Evolutionary conservation across 2,797 vertebrate species (phyloP), one percentile per base, ranked within the genome.

Genomic region (Percopsis omiscomaycus): DNA sequence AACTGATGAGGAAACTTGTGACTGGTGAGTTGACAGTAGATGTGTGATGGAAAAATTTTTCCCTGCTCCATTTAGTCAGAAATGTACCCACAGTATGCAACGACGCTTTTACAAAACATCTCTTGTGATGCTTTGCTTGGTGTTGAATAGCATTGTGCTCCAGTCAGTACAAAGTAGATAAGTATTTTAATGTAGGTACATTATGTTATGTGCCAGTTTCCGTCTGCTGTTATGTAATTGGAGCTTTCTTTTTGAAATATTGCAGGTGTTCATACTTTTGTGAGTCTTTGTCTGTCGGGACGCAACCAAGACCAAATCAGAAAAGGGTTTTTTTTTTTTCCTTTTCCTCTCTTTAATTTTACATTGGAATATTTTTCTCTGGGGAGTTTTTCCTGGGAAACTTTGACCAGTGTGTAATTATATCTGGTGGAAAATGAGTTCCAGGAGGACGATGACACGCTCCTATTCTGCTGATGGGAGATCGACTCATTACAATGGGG

Each of bases 361-460:
- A 12, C 32, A 28, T 9, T 6, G 5, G 42, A 14, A n/a, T 44
- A 49, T 22, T 46, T 47, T 45, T 16, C 5, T 47, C 4, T 28
- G 29, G 48, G 56, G 47, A 47, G 27, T 49, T n/a, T 13, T 22
- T 50, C 14, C n/a, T 12, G 49, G 16, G 29, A 52, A 28, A 16
- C 32, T 45, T 56, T 53, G 59, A 69, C 16, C 55, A 16, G 15
- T 37, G 12, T 64, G 3, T 62, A 64, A 10, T 3, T 55, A 46
- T 27, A 52, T 70, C 56, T 75, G 30, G 27, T 55, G 72, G 48
- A 68, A 77, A 80, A 95, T 95, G 94, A 86, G 86, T 80, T 94
- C 93, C 59, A 62, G 93, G 71, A 90, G 93, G 81, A 85, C 80
- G 30, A 78, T 87, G 14, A 45, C 80, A 28, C 90, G 77, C 53